Evolutionary conservation across 1,140 invertebrate species (phyloP), one percentile per base, ranked within the genome.

Genomic region (Achatina immaculata): DNA sequence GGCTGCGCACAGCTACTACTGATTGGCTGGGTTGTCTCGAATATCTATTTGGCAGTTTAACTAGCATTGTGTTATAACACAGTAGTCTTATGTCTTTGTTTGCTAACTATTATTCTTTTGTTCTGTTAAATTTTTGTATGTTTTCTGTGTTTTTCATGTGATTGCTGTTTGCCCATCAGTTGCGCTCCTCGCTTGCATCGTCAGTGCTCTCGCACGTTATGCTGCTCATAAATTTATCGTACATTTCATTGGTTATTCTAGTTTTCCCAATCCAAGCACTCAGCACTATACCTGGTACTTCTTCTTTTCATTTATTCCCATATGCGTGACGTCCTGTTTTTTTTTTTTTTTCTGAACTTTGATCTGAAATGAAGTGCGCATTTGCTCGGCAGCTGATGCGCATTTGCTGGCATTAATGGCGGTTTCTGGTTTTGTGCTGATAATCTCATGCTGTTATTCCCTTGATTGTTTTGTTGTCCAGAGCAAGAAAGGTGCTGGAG

Each of bases 401-500:
- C 14, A 55, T n/a, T 55, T 55, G 51, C 51, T 14, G 51, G 51
- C 51, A n/a, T 55, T 55, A 24, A 6, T 11, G 14, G 51, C 51
- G 11, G 51, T 21, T 55, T 55, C 45, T 19, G 19, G 45, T n/a
- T n/a, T n/a, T n/a, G n/a, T 31, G 1, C 31, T 28, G 42, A 16
- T 36, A n/a, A n/a, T n/a, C n/a, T n/a, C n/a, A n/a, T n/a, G n/a
- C n/a, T n/a, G 72, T 81, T 78, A 73, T 78, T 45, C 40, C 71
- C 45, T 71, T n/a, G 45, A 62, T 31, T 45, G 34, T 58, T 72
- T 77, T 48, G 81, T 71, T 68, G 68, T 55, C 65, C 85, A 88
- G 87, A 88, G 87, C 82, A 31, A 85, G 87, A 38, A 88, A 88
- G 82, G 87, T 86, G 55, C 82, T 88, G 82, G 87, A 88, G 78